Conservation (phyloP, 2,113 vertebrate species). For the Calcarius ornatus region DNA sequence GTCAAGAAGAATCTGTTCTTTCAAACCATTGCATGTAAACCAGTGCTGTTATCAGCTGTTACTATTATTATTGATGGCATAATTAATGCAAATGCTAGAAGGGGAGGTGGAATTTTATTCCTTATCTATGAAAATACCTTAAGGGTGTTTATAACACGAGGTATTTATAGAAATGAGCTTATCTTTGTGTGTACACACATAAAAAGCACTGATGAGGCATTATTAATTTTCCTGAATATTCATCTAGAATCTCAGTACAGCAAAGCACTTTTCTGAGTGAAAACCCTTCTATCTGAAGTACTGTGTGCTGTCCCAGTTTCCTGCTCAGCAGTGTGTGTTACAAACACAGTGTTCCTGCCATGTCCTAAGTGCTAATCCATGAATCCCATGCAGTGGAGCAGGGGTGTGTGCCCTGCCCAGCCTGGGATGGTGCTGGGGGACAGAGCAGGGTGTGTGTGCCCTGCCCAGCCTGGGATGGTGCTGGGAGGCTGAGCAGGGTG, state of each 20-base stretch:
- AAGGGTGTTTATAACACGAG: not conserved
- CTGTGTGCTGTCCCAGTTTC: not conserved
- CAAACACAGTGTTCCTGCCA: rapidly evolving
- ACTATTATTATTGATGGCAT: not conserved
- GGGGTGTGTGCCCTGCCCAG: not conserved
- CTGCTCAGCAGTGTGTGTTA: rapidly evolving
- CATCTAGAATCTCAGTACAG: not conserved
- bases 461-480: not conserved
- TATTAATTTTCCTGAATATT: not conserved
- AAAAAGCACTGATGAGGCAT: not conserved
- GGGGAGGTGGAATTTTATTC: not conserved
- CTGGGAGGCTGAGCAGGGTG: not conserved
- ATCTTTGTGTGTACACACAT: not conserved
- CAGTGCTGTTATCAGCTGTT: not conserved
- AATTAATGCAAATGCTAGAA: not conserved
- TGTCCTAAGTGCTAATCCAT: not conserved
- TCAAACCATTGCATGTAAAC: not conserved
- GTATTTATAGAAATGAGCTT: not conserved
- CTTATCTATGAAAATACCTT: not conserved
- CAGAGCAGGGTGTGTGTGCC: not conserved
- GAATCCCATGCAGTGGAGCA: rapidly evolving
- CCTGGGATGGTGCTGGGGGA: not conserved
- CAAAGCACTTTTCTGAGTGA: not conserved
- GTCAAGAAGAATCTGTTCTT: not conserved
- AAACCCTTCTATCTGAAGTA: not conserved